Base-by-base conservation (phyloP, 2,113 vertebrate genomes). In the Prunella fulvescens region DNA sequence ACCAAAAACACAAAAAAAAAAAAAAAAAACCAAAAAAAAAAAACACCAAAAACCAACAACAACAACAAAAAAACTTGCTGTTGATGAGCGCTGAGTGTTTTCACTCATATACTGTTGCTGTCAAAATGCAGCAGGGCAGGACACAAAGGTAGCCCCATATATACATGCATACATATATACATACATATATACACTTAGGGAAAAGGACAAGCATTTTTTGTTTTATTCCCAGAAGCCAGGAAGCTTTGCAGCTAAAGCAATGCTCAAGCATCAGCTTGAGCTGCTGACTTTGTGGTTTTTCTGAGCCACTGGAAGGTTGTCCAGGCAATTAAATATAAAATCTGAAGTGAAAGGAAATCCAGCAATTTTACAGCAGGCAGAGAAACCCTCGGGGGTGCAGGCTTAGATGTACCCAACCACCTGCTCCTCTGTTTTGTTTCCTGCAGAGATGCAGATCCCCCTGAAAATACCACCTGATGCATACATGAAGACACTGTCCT, bases 401-500 rank as follows among this genome's bases (percentile, higher is more conserved):
- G 29, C 11, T 72, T 56, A 45, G 47, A 60, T 20, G 50, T 19
- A 48, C 48, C 14, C 24, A 60, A 28, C 17, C 54, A 74, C 26
- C 39, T 2, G 3, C 42, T 66, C 35, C 42, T 93, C 66, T 71
- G 19, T 45, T 88, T 90, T 88, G 47, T 62, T 10, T 47, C 60
- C 80, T 6, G 7, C 94, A 98, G 97, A 89, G 70, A 82, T 22
- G 14, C 48, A 89, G 51, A 19, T 98, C 37, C 95, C 95, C 28
- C 29, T 97, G 96, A 96, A 77, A 64, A 80, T 98, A 15, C 44
- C 78, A 1, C 39, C 97, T 2, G 83, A 91, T 0, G 6, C 35
- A 0, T 98, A 98, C 64, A 86, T 97, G 51, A 72, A 90, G 56
- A 65, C 40, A 0, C 57, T 98, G 65, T 85, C 81, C 40, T 25